Conservation (phyloP, 2,797 vertebrate species). For the Lutjanus campechanus region DNA sequence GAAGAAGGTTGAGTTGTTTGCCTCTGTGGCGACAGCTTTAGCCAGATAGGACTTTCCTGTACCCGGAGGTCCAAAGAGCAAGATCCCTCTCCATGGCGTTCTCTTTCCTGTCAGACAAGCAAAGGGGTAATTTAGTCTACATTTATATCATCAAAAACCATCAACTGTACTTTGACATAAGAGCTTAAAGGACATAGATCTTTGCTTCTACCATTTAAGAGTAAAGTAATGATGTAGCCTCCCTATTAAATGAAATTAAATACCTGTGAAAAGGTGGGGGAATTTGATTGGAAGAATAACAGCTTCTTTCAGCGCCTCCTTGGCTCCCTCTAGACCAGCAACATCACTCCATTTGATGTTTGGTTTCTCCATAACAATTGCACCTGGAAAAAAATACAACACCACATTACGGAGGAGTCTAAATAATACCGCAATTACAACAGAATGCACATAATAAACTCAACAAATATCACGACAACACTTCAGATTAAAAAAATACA, state of each 20-base stretch:
- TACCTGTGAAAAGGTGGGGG: slow-evolving; percentile 99
- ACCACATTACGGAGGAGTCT: background rate
- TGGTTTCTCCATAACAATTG: slow-evolving; percentile 98
- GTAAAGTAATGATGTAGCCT: background rate
- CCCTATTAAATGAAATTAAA: background rate
- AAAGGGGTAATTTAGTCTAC: slow-evolving; percentile 16
- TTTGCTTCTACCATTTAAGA: slow-evolving; percentile 3
- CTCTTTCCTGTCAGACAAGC: slow-evolving; percentile 90
- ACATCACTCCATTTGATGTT: slow-evolving; percentile 98
- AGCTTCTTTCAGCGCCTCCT: slow-evolving; percentile 98
- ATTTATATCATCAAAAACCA: slow-evolving; percentile 1
- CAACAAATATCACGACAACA: background rate
- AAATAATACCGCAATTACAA: background rate
- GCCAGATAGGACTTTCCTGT: slow-evolving; percentile 99
- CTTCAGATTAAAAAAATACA: background rate
- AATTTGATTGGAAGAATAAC: slow-evolving; percentile 99
- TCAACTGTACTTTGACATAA: background rate
- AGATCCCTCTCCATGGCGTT: slow-evolving; percentile 97
- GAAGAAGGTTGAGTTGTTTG: slow-evolving; percentile 99
- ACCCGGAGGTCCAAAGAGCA: slow-evolving; percentile 97
- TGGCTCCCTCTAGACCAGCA: slow-evolving; percentile 96
- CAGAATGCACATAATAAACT: background rate
- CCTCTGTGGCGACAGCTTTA: slow-evolving; percentile 98
- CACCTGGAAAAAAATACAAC: slow-evolving; percentile 84
- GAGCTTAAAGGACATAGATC: background rate